These are phyloP conservation scores for Eulimnadia texana DNA, from an alignment of 1,140 invertebrate species.

Conservation along the genomic window DNA sequence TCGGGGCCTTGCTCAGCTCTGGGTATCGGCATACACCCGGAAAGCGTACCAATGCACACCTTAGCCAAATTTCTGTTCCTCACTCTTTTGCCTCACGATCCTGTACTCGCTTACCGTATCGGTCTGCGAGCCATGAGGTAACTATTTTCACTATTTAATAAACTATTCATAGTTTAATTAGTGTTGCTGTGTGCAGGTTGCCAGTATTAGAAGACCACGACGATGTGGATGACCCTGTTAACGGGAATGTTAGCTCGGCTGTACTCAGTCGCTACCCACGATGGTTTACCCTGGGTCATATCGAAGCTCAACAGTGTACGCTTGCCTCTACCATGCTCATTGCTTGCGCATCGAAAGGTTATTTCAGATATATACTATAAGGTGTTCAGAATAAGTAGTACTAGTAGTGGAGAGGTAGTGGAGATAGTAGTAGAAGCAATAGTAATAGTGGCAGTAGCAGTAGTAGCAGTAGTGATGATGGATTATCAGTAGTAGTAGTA, in stretches of 20 bases:
- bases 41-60: constrained; percentile 62
- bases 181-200: too few relatives aligned
- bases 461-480: too few relatives aligned
- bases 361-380: too few relatives aligned
- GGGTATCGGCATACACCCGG: constrained; percentile 56
- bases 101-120: constrained; percentile 56
- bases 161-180: too few relatives aligned
- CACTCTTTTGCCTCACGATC: constrained; percentile 48
- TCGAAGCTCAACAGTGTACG: constrained; percentile 66
- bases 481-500: too few relatives aligned
- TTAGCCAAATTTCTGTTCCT: constrained; percentile 65
- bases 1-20: constrained; percentile 58
- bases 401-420: too few relatives aligned
- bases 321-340: constrained; percentile 62
- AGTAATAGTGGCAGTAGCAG: too few relatives aligned
- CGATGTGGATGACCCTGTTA: constrained; percentile 36
- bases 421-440: too few relatives aligned
- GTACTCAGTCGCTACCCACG: constrained; percentile 43
- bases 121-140: constrained; percentile 42
- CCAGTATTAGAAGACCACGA: constrained; percentile 64
- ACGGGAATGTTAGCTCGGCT: constrained; percentile 28
- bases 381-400: too few relatives aligned
- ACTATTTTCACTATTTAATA: constrained; percentile 27
- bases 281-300: constrained; percentile 56
- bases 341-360: constrained; percentile 40